Conservation (phyloP, 1,140 invertebrate species). For the Linepithema humile region DNA sequence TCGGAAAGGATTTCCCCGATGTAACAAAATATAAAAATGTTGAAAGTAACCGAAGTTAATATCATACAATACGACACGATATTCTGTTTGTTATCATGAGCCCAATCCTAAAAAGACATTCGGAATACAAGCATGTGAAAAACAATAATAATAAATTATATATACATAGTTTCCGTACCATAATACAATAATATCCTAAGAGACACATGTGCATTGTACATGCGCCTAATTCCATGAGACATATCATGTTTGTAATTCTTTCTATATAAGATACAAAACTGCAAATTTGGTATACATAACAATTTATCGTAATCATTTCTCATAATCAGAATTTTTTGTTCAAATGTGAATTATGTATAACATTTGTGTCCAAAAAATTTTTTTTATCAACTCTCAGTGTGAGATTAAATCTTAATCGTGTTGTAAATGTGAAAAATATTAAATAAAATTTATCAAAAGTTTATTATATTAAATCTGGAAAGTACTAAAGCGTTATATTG, state of each 20-base stretch:
- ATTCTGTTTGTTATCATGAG: constrained; percentile 28
- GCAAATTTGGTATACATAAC: constrained; percentile 1
- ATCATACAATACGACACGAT: constrained; percentile 62
- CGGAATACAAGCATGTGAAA: neutral
- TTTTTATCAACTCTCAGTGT: neutral
- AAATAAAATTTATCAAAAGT: too few species aligned
- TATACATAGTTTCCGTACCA: constrained; percentile 56
- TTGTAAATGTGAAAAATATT: neutral
- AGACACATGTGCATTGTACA: constrained; percentile 72
- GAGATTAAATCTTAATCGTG: neutral
- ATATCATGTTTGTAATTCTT: constrained; percentile 56
- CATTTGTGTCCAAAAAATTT: neutral
- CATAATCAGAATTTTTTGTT: neutral
- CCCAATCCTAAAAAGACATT: constrained; percentile 60
- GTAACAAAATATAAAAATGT: constrained; percentile 76
- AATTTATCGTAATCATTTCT: neutral
- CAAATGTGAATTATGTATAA: neutral
- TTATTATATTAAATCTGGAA: too few species aligned
- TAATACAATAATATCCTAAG: constrained; percentile 74
- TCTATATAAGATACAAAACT: constrained; percentile 66
- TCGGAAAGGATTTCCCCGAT: constrained; percentile 69
- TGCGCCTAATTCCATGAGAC: constrained; percentile 66
- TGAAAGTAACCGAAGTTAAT: constrained; percentile 68
- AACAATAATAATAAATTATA: neutral
- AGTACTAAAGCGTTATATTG: neutral